Conservation (phyloP, 1,140 invertebrate genomes). For the Zaprionus ghesquierei region DNA sequence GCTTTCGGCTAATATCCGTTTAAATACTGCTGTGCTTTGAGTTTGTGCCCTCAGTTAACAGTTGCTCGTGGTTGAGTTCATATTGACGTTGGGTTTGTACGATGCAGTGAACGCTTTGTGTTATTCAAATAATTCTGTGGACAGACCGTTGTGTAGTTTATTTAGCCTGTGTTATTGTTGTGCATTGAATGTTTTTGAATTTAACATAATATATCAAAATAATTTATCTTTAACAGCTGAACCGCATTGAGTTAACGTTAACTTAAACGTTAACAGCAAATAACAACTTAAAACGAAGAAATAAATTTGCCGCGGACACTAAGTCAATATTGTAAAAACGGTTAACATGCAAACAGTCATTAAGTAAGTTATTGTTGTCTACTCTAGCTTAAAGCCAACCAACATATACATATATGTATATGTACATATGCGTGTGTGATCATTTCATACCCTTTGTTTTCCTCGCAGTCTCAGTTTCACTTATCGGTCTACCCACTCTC, state of each 20-base stretch:
- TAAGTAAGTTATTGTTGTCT: constrained; percentile 64
- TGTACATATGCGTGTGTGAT: not conserved
- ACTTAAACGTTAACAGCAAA: not conserved
- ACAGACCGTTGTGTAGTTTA: constrained; percentile 42
- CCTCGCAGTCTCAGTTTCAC: not conserved
- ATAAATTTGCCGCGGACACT: constrained; percentile 11
- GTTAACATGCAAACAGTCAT: constrained; percentile 78
- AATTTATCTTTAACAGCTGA: constrained; percentile 61
- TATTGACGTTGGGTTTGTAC: constrained; percentile 13
- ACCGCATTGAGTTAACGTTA: constrained; percentile 43
- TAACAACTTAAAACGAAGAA: constrained; percentile 38
- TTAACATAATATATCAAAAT: constrained; percentile 48
- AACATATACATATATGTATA: not conserved
- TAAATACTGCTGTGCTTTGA: constrained; percentile 38
- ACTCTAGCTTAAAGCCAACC: not conserved
- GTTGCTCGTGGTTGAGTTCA: constrained; percentile 46
- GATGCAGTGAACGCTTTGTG: constrained; percentile 24
- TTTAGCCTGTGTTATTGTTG: constrained; percentile 20
- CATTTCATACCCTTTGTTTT: constrained; percentile 4
- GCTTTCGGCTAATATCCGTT: constrained; percentile 15
- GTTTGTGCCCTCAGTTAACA: constrained; percentile 37
- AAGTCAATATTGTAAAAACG: constrained; percentile 53
- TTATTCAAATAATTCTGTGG: constrained; percentile 42
- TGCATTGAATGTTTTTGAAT: constrained; percentile 30
- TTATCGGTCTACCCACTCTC: not conserved